Conservation (phyloP, 2,113 vertebrate genomes). For the Crotalus horridus region DNA sequence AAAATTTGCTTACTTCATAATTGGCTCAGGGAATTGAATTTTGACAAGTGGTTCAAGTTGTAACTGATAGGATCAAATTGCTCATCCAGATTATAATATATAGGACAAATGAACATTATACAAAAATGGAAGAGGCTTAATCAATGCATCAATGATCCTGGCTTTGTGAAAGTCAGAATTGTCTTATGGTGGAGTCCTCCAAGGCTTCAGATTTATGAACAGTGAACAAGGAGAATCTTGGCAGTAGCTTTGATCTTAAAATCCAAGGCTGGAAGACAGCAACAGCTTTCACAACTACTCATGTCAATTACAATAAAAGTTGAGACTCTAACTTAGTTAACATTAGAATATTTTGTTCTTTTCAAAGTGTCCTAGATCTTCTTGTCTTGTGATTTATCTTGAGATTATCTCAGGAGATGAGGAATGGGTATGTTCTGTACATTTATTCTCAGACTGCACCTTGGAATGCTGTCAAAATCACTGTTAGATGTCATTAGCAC, state of each 20-base stretch:
- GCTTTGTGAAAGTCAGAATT: not conserved
- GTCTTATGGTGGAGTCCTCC: not conserved
- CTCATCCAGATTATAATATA: not conserved
- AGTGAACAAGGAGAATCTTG: not conserved
- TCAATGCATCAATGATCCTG: not conserved
- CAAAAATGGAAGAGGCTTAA: not conserved
- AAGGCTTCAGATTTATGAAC: not conserved
- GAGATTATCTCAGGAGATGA: not conserved
- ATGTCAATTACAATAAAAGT: not conserved
- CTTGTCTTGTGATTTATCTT: not conserved
- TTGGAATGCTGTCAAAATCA: not conserved
- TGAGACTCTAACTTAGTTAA: not conserved
- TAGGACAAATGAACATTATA: not conserved
- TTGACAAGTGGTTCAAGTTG: not conserved
- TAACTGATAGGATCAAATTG: not conserved
- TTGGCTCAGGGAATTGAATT: not conserved
- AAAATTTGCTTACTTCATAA: not conserved
- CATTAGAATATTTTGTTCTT: not conserved
- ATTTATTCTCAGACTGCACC: not conserved
- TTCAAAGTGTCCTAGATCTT: not conserved
- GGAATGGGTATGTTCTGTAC: not conserved
- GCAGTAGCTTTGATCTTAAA: not conserved
- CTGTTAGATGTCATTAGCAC: not conserved
- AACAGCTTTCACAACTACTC: not conserved
- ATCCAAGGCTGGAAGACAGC: not conserved